phyloP scores from a whole-genome alignment of 2,888 invertebrate species.

The Galeopsomyia nigrocyanea region DNA sequence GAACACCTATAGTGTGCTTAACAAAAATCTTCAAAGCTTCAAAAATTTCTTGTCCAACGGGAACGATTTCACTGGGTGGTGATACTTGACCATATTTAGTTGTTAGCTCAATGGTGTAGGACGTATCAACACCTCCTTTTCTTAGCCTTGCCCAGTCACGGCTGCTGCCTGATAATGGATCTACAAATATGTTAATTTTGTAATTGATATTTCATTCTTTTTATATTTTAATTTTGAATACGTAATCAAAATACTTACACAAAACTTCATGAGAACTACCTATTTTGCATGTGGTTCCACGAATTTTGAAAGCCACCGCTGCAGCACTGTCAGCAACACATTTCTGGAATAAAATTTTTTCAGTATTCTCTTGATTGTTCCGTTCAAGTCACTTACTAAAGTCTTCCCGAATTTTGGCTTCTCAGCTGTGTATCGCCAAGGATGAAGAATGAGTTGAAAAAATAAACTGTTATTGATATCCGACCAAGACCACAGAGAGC shows the following conservation, averaged over 20 bases:
- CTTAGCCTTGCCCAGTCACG: constrained; percentile 78
- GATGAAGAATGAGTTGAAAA: too few species aligned
- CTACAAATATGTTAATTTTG: constrained; percentile 52
- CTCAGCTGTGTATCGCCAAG: too few species aligned
- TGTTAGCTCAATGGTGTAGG: constrained; percentile 77
- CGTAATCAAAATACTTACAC: constrained; percentile 51
- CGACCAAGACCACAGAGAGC: neutral
- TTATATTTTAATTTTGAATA: neutral
- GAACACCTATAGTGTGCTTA: constrained; percentile 55
- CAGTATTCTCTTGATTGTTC: too few species aligned
- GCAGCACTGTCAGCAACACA: constrained; percentile 52
- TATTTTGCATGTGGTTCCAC: constrained; percentile 58
- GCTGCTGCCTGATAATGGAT: constrained; percentile 75
- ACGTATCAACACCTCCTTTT: constrained; percentile 71
- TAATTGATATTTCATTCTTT: too few species aligned
- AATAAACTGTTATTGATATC: neutral
- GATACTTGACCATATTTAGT: constrained; percentile 74
- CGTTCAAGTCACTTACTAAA: too few species aligned
- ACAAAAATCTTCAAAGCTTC: constrained; percentile 72
- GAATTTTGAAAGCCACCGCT: constrained; percentile 48
- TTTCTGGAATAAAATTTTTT: constrained; percentile 44
- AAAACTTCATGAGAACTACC: constrained; percentile 70
- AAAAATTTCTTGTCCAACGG: constrained; percentile 75
- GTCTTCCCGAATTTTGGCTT: too few species aligned
- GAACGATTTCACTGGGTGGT: constrained; percentile 71